These are phyloP conservation scores for Luffia ferchaultella DNA, from an alignment of 2,888 invertebrate genomes.

Conservation along the genomic window DNA sequence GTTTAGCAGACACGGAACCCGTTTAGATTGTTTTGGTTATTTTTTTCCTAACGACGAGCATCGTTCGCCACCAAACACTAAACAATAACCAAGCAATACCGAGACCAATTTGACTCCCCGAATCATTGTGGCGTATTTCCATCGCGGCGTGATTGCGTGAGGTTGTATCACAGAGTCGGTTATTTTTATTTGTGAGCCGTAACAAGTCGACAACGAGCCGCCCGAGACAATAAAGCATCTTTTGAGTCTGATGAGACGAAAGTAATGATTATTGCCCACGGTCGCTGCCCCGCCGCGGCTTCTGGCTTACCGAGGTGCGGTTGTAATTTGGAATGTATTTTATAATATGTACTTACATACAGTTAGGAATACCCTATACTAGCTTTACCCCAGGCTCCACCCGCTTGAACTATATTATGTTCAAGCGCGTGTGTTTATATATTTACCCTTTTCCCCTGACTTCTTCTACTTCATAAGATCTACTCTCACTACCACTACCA, in stretches of 20 bases:
- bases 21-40: too few relatives aligned
- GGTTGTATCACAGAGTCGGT: not conserved
- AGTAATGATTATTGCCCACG: conserved; percentile 59
- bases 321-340: not conserved
- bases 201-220: conserved; percentile 61
- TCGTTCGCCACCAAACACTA: not conserved
- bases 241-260: conserved; percentile 51
- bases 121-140: not conserved
- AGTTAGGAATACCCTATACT: too few relatives aligned
- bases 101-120: not conserved
- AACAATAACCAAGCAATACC: not conserved
- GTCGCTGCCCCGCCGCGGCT: conserved; percentile 40
- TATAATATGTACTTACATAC: not conserved
- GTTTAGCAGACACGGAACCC: too few relatives aligned
- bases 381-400: too few relatives aligned
- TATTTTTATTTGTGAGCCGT: conserved; percentile 29
- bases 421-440: too few relatives aligned
- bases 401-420: too few relatives aligned
- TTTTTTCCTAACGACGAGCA: too few relatives aligned
- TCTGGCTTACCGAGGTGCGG: conserved; percentile 20
- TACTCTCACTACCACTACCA: too few relatives aligned
- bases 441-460: too few relatives aligned
- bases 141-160: not conserved
- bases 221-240: conserved; percentile 57
- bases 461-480: too few relatives aligned